phyloP scores from a whole-genome alignment of 1,140 invertebrate species.

The Lepidotrigona ventralis region DNA sequence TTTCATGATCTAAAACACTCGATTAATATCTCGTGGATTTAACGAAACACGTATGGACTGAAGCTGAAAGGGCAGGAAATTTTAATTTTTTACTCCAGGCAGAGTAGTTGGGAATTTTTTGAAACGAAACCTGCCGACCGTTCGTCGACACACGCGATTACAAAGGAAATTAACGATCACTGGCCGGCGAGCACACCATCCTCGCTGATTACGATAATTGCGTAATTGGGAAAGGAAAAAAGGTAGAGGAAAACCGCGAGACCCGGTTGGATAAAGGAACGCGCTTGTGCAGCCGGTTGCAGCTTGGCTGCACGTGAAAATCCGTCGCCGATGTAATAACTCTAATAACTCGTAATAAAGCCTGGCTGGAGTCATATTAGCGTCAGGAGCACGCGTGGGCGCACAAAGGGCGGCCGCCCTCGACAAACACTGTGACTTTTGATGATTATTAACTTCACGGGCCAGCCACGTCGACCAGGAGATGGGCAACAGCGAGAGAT shows the following conservation, averaged over 20 bases:
- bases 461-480: conserved; percentile 68
- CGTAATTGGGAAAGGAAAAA: conserved; percentile 23
- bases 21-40: too few species aligned
- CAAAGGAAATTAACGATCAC: conserved; percentile 2
- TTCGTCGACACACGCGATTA: not conserved
- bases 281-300: conserved; percentile 9
- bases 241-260: conserved; percentile 16
- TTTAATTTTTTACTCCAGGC: not conserved
- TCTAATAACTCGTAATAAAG: conserved; percentile 80
- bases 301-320: conserved; percentile 70
- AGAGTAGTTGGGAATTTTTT: not conserved
- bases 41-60: too few species aligned
- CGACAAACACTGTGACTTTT: conserved; percentile 80
- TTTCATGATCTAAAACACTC: too few species aligned
- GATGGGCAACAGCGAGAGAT: conserved; percentile 58
- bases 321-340: conserved; percentile 76
- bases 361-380: conserved; percentile 79
- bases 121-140: not conserved
- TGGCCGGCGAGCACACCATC: too few species aligned
- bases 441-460: conserved; percentile 81
- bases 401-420: conserved; percentile 78
- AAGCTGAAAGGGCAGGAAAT: not conserved
- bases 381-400: conserved; percentile 79
- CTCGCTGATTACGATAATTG: conserved; percentile 29
- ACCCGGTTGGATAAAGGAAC: conserved; percentile 6